Conservation (phyloP, 2,113 vertebrate species). For the Anas platyrhynchos region DNA sequence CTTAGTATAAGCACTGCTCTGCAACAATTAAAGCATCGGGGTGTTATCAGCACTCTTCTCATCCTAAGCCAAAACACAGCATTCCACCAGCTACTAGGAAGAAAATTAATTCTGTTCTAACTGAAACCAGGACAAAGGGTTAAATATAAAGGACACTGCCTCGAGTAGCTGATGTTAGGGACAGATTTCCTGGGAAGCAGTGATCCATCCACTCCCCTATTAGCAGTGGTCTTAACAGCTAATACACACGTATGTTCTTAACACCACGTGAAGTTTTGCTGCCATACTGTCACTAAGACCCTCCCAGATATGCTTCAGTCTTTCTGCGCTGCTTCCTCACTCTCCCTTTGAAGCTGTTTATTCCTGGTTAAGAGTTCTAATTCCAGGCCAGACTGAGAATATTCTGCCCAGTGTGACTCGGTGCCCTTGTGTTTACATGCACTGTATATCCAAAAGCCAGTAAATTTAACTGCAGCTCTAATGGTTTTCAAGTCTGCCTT, state of each 20-base stretch:
- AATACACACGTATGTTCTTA: neutral
- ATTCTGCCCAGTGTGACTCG: neutral
- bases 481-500: neutral
- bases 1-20: too few species aligned
- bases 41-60: too few species aligned
- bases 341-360: neutral
- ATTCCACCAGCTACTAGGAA: too few species aligned
- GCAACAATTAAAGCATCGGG: too few species aligned
- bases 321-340: neutral
- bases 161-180: neutral
- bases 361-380: neutral
- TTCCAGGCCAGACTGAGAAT: neutral
- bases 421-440: neutral
- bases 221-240: neutral
- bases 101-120: too few species aligned
- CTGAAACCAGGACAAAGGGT: neutral
- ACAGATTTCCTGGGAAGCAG: neutral
- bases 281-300: neutral
- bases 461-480: neutral
- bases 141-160: neutral
- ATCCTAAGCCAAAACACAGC: too few species aligned
- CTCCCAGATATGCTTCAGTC: accelerated
- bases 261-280: accelerated
- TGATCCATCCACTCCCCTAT: neutral
- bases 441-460: neutral